phyloP scores from a whole-genome alignment of 2,797 vertebrate genomes.

The Gymnoscopelus microlampas region DNA sequence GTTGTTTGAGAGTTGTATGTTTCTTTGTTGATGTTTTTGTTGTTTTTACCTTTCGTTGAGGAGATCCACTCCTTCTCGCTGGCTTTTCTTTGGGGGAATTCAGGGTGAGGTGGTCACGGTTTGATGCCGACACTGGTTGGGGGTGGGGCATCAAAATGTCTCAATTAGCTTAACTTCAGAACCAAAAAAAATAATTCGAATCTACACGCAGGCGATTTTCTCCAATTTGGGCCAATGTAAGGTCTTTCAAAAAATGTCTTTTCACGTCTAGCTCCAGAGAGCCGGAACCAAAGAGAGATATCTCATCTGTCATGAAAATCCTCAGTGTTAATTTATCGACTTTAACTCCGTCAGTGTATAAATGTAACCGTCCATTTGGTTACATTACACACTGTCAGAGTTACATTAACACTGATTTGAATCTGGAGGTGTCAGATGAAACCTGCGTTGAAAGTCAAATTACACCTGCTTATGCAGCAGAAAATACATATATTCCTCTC shows the following conservation, averaged over 20 bases:
- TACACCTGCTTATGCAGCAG: slow-evolving; percentile 25
- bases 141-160: slow-evolving; percentile 43
- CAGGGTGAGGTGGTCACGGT: slow-evolving; percentile 72
- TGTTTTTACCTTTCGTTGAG: slow-evolving; percentile 38
- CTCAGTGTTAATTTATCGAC: too few relatives aligned
- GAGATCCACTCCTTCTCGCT: slow-evolving; percentile 63
- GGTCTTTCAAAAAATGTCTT: slow-evolving; percentile 5
- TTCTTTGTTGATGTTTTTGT: slow-evolving; percentile 21
- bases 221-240: neutral
- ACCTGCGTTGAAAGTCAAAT: slow-evolving; percentile 50
- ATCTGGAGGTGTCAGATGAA: slow-evolving; percentile 45
- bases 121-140: slow-evolving; percentile 64
- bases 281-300: slow-evolving; percentile 19
- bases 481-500: slow-evolving; percentile 18
- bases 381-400: too few relatives aligned
- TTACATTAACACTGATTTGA: neutral
- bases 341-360: too few relatives aligned
- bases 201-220: slow-evolving; percentile 14
- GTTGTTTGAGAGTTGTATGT: slow-evolving; percentile 15
- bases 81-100: slow-evolving; percentile 68
- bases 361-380: too few relatives aligned
- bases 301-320: slow-evolving; percentile 4
- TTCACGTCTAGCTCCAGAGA: slow-evolving; percentile 6
- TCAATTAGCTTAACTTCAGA: slow-evolving; percentile 52
- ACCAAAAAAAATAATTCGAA: slow-evolving; percentile 57